These are phyloP conservation scores for Cossypha heuglini DNA, from an alignment of 2,797 vertebrate genomes.

Conservation along the genomic window DNA sequence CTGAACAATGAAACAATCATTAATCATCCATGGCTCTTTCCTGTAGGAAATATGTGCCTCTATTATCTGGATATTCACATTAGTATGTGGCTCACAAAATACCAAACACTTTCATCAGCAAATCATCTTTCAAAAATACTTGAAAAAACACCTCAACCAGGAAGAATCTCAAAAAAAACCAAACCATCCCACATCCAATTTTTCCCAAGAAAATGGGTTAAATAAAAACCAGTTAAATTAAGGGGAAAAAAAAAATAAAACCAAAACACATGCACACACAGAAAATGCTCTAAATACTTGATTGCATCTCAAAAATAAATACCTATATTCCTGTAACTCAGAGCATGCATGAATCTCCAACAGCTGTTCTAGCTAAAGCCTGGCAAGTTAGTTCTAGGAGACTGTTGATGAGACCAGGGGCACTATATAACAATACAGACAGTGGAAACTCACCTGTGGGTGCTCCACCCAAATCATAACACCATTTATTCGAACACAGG, in stretches of 20 bases:
- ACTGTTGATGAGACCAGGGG: background rate
- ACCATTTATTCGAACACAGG: background rate
- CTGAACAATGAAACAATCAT: conserved; percentile 76
- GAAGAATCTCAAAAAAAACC: background rate
- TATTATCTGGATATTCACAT: conserved; percentile 43
- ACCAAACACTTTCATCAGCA: conserved; percentile 9
- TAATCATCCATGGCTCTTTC: conserved; percentile 76
- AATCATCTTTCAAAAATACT: background rate
- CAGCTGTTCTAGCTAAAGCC: background rate
- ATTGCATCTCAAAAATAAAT: background rate
- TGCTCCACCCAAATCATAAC: background rate
- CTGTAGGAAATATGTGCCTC: conserved; percentile 70
- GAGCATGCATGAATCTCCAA: background rate
- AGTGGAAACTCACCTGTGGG: conserved; percentile 15
- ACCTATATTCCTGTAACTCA: background rate
- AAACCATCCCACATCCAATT: background rate
- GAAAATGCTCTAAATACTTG: background rate
- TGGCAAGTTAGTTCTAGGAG: background rate
- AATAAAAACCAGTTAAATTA: background rate
- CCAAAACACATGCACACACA: background rate
- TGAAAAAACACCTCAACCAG: background rate
- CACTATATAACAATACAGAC: background rate
- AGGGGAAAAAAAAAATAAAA: background rate
- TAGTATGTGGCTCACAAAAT: conserved; percentile 16
- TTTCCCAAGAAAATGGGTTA: conserved; percentile 2